phyloP scores from a whole-genome alignment of 2,888 invertebrate species.

The Pristionchus arcanus region DNA sequence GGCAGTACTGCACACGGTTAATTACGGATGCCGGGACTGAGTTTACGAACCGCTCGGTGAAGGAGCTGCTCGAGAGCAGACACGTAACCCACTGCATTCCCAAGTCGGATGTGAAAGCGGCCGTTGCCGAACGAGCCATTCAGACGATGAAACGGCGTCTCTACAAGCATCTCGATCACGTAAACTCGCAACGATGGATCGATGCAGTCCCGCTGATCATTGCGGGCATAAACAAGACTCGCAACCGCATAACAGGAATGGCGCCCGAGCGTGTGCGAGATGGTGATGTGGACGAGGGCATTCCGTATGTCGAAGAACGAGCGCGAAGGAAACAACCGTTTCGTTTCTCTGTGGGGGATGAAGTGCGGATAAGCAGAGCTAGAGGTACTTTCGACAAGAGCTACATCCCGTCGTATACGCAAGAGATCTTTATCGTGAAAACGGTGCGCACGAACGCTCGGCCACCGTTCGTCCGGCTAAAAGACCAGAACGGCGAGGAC shows the following conservation, averaged over 20 bases:
- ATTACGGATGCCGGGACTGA: background rate
- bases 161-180: constrained; percentile 1
- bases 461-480: background rate
- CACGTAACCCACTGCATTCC: background rate
- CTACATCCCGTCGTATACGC: background rate
- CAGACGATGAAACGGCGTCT: background rate
- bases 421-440: background rate
- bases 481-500: background rate
- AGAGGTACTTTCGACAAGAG: too few relatives aligned
- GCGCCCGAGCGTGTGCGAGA: background rate
- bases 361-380: too few relatives aligned
- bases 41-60: background rate
- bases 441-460: background rate
- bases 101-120: background rate
- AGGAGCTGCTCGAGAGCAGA: background rate
- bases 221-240: background rate
- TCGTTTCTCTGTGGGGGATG: too few relatives aligned
- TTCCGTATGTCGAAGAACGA: background rate
- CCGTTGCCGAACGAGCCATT: background rate
- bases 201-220: background rate
- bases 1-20: background rate
- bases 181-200: background rate
- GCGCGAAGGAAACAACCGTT: too few relatives aligned
- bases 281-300: background rate
- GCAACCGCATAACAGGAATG: background rate